Evolutionary conservation across 2,888 invertebrate species (phyloP).

Genomic region (Torymus tubicola): DNA sequence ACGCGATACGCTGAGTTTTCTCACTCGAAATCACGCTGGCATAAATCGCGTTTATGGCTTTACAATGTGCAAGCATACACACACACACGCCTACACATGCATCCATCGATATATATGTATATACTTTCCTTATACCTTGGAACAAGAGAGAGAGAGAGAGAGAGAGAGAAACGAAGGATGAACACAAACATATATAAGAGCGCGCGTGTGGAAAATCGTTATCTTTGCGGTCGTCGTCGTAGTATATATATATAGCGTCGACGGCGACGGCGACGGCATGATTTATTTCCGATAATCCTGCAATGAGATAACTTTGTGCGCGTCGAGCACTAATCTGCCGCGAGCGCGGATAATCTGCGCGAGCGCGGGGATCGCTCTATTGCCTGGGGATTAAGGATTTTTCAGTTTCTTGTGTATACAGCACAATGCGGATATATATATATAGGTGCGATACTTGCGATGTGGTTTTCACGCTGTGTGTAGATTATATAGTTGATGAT

Average conservation of each 20-base stretch:
- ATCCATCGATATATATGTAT: too few species aligned
- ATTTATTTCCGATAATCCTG: constrained; percentile 76
- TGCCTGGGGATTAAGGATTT: constrained; percentile 72
- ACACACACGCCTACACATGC: constrained; percentile 38
- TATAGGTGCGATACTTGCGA: not conserved
- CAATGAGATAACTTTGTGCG: constrained; percentile 72
- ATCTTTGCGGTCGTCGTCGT: too few species aligned
- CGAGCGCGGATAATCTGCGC: constrained; percentile 69
- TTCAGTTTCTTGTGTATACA: constrained; percentile 58
- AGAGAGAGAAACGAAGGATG: constrained; percentile 55
- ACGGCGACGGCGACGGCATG: constrained; percentile 65
- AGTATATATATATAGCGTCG: too few species aligned
- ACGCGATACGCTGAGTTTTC: not conserved
- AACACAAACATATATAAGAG: constrained; percentile 36
- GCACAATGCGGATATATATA: not conserved
- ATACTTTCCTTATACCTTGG: too few species aligned
- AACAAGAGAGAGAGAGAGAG: too few species aligned
- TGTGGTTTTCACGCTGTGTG: constrained; percentile 1
- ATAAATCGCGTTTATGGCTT: constrained; percentile 70
- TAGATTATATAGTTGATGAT: not conserved
- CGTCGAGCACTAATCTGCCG: constrained; percentile 68
- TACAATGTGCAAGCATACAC: constrained; percentile 62
- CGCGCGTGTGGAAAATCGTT: too few species aligned
- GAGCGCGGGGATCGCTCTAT: constrained; percentile 64
- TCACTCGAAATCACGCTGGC: constrained; percentile 67